These are phyloP conservation scores for Diabrotica balteata DNA, from an alignment of 2,888 invertebrate genomes.

Conservation along the genomic window DNA sequence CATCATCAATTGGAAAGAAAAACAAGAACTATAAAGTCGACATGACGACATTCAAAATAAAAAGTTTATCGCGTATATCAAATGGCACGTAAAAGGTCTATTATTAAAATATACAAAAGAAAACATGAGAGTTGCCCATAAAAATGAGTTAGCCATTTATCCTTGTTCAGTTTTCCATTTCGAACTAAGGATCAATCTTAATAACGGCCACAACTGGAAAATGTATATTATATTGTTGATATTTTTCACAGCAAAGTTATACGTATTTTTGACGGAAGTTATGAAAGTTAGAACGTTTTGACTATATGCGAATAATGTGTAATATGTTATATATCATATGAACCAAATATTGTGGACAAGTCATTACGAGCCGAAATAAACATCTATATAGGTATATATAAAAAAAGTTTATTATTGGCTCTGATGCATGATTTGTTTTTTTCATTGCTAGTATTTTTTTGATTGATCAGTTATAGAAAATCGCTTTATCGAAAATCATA, in stretches of 20 bases:
- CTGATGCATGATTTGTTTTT: background rate
- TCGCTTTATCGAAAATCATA: too few relatives aligned
- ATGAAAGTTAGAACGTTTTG: too few relatives aligned
- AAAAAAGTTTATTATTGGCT: background rate
- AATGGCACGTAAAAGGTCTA: constrained; percentile 37
- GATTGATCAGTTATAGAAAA: too few relatives aligned
- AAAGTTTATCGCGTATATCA: constrained; percentile 36
- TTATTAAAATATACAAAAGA: constrained; percentile 36
- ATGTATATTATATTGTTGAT: background rate
- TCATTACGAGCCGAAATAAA: background rate
- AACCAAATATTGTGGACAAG: too few relatives aligned
- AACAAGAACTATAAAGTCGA: constrained; percentile 21
- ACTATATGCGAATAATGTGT: too few relatives aligned
- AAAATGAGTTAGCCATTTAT: constrained; percentile 34
- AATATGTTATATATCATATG: too few relatives aligned
- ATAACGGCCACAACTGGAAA: constrained; percentile 28
- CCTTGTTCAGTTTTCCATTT: constrained; percentile 25
- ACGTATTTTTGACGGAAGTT: background rate
- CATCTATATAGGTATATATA: background rate
- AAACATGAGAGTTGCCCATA: constrained; percentile 28
- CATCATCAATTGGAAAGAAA: constrained; percentile 18
- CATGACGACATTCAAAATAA: constrained; percentile 25
- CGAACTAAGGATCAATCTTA: constrained; percentile 30
- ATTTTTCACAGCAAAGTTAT: background rate
- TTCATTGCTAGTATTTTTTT: background rate